Percentiles rank a stretch among this genome's conserved stretches.
phyloP scores from a whole-genome alignment of 2,797 vertebrate species.

The Cirrhinus molitorella region DNA sequence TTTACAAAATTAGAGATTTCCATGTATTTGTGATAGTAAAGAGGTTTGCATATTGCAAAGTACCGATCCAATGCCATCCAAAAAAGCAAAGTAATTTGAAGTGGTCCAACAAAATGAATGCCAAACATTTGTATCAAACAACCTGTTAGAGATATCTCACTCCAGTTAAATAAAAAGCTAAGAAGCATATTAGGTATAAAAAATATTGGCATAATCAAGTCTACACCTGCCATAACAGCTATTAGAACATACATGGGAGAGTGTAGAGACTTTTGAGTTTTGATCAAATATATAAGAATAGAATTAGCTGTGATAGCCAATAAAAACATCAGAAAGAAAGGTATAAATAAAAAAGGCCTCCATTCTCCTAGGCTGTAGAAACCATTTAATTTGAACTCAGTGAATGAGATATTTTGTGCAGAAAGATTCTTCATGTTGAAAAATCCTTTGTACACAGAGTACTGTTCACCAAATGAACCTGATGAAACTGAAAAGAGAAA shows the following conservation, averaged over 20 bases:
- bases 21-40: slow-evolving; percentile 3
- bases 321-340: slow-evolving; percentile 58
- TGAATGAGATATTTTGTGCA: slow-evolving; percentile 48
- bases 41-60: slow-evolving; percentile 25
- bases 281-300: slow-evolving; percentile 63
- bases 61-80: slow-evolving; percentile 72
- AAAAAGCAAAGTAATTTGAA: slow-evolving; percentile 71
- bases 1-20: not conserved
- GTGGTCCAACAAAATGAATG: slow-evolving; percentile 69
- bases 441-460: too few relatives aligned
- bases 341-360: slow-evolving; percentile 55
- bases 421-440: slow-evolving; percentile 11
- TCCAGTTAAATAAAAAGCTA: slow-evolving; percentile 64
- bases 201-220: slow-evolving; percentile 64
- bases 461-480: too few relatives aligned
- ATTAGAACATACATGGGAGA: slow-evolving; percentile 75
- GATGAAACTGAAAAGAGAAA: too few relatives aligned
- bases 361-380: slow-evolving; percentile 53
- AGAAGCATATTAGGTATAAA: slow-evolving; percentile 68
- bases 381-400: slow-evolving; percentile 45
- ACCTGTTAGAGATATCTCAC: slow-evolving; percentile 59
- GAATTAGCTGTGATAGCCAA: slow-evolving; percentile 63
- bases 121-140: slow-evolving; percentile 74
- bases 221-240: slow-evolving; percentile 61
- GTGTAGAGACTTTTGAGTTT: slow-evolving; percentile 60